Percentiles rank a stretch among this genome's conserved stretches.
phyloP scores from a whole-genome alignment of 2,113 vertebrate species.

The Myiozetetes cayanensis region DNA sequence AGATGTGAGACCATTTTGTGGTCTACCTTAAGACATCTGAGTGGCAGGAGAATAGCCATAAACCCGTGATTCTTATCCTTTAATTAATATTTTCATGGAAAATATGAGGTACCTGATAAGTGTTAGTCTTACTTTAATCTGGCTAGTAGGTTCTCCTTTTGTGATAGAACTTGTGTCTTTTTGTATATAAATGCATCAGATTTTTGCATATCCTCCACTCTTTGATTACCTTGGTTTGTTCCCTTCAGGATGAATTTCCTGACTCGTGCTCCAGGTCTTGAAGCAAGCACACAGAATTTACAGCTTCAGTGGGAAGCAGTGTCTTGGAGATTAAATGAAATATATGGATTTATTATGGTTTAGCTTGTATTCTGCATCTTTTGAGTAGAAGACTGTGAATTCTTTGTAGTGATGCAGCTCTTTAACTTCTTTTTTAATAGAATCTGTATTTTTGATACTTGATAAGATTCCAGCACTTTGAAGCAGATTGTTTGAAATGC shows the following conservation, averaged over 20 bases:
- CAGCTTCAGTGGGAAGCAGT: background rate
- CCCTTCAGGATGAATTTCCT: background rate
- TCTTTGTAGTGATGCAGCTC: background rate
- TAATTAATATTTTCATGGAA: background rate
- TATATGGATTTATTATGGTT: background rate
- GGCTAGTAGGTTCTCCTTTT: background rate
- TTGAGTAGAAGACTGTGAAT: background rate
- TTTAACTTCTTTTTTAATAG: background rate
- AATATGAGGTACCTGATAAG: background rate
- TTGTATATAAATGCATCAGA: background rate
- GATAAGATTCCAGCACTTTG: background rate
- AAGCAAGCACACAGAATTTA: background rate
- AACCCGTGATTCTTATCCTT: background rate
- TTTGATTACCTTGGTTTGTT: background rate
- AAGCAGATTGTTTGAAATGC: slow-evolving; percentile 21
- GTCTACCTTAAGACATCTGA: background rate
- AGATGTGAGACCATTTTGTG: background rate
- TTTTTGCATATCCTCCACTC: background rate
- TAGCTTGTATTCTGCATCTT: background rate
- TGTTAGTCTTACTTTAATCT: background rate
- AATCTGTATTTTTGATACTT: slow-evolving; percentile 27
- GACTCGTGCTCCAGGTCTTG: background rate
- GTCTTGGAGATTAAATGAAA: background rate
- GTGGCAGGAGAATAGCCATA: background rate
- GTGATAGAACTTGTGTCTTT: accelerated